Evolutionary conservation across 23 tunicate genomes (phyloP).

Genomic region (Phallusia fumigata): DNA sequence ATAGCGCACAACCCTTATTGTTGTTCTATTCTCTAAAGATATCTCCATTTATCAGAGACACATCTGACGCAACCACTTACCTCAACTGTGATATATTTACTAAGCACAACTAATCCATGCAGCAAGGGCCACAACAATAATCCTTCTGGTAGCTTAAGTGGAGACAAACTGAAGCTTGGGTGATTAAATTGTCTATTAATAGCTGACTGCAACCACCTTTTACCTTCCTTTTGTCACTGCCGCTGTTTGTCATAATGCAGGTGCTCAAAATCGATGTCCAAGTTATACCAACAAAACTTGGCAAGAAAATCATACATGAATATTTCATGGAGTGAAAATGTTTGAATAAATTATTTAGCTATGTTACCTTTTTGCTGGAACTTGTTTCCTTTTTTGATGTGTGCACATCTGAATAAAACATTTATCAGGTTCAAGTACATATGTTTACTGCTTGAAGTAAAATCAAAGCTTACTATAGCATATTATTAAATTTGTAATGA

Average conservation of each 20-base stretch:
- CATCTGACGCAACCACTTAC: no score
- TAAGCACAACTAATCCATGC: not conserved
- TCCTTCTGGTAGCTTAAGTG: no score
- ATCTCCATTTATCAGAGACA: no score
- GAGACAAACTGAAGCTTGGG: not conserved
- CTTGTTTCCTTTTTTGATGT: not conserved
- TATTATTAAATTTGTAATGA: no score
- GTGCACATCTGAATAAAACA: not conserved
- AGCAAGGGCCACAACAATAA: no score
- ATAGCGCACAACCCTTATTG: no score
- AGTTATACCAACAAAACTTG: not conserved
- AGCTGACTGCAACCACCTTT: not conserved
- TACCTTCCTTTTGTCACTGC: not conserved
- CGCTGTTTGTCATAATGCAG: not conserved
- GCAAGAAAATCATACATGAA: not conserved
- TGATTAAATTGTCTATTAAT: not conserved
- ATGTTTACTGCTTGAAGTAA: not conserved
- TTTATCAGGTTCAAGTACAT: not conserved
- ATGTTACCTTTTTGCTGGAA: slow-evolving; percentile 3
- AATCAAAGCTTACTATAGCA: not conserved
- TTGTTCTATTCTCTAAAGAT: no score
- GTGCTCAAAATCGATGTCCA: not conserved
- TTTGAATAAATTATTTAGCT: not conserved
- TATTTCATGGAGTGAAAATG: not conserved
- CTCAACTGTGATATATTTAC: not conserved